A percentile compares a stretch with the other conserved stretches of the same genome.
Evolutionary conservation across 1,140 invertebrate species (phyloP).

Genomic region (Augochlora pura): DNA sequence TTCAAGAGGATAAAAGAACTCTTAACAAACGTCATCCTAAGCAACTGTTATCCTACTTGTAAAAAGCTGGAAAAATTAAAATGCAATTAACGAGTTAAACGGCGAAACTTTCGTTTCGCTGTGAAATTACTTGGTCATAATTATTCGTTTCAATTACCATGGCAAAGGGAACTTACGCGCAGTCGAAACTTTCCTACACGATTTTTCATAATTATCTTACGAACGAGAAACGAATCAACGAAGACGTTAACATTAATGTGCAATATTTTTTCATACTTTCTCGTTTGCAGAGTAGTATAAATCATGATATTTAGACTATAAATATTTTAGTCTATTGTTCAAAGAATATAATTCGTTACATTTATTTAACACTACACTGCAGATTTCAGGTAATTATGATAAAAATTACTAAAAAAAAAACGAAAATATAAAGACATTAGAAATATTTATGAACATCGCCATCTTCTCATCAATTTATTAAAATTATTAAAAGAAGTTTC

Average conservation of each 20-base stretch:
- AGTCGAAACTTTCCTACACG: neutral
- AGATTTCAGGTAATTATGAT: too few relatives aligned
- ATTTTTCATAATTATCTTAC: neutral
- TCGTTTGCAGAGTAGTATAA: neutral
- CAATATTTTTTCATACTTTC: neutral
- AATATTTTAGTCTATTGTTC: too few relatives aligned
- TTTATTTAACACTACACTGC: too few relatives aligned
- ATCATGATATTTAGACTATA: too few relatives aligned
- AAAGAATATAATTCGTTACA: too few relatives aligned
- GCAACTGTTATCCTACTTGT: neutral
- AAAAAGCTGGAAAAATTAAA: constrained; percentile 33
- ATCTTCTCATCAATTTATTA: too few relatives aligned
- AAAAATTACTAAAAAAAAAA: too few relatives aligned
- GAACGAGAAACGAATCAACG: neutral
- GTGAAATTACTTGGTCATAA: constrained; percentile 25
- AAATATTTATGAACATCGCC: too few relatives aligned
- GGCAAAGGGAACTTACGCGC: constrained; percentile 15
- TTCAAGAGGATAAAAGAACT: too few relatives aligned
- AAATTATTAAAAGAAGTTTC: too few relatives aligned
- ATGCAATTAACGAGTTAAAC: constrained; percentile 33
- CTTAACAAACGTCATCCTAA: too few relatives aligned
- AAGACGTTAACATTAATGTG: neutral
- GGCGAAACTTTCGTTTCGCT: constrained; percentile 1
- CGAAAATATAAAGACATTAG: too few relatives aligned
- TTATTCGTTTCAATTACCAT: constrained; percentile 36